Evolutionary conservation across 2,113 vertebrate genomes (phyloP).

Genomic region (Lipotes vexillifer): DNA sequence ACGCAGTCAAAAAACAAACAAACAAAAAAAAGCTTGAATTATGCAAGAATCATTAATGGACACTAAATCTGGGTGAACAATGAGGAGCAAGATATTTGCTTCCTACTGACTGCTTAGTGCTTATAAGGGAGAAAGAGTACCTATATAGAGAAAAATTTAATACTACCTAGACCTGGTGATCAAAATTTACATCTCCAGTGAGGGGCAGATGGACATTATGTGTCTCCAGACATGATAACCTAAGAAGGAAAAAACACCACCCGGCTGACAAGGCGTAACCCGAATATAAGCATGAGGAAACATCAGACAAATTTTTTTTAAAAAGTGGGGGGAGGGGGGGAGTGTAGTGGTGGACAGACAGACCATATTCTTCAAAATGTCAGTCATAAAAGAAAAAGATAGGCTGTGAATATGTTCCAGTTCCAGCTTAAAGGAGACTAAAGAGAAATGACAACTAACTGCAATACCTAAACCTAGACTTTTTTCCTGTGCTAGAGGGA

Average conservation of each 20-base stretch:
- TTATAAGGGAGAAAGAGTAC: not conserved
- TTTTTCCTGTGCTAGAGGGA: not conserved
- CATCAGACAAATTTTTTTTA: not conserved
- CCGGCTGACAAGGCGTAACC: not conserved
- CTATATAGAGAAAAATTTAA: not conserved
- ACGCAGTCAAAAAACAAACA: too few relatives aligned
- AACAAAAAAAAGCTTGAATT: not conserved
- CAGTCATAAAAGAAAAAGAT: not conserved
- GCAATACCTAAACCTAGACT: not conserved
- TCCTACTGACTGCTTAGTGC: not conserved
- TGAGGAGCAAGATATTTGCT: not conserved
- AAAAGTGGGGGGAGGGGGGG: accelerated
- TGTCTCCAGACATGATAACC: not conserved
- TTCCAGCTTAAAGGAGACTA: slow-evolving; percentile 11
- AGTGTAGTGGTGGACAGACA: not conserved
- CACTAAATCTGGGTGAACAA: not conserved
- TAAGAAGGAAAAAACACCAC: not conserved
- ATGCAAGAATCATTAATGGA: not conserved
- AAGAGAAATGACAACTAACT: not conserved
- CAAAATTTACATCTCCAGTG: not conserved
- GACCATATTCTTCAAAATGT: not conserved
- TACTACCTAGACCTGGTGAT: not conserved
- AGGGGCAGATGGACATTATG: not conserved
- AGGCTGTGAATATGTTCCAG: not conserved
- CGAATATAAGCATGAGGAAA: not conserved